phyloP scores from a whole-genome alignment of 2,113 vertebrate genomes.

The Heterochromis multidens region DNA sequence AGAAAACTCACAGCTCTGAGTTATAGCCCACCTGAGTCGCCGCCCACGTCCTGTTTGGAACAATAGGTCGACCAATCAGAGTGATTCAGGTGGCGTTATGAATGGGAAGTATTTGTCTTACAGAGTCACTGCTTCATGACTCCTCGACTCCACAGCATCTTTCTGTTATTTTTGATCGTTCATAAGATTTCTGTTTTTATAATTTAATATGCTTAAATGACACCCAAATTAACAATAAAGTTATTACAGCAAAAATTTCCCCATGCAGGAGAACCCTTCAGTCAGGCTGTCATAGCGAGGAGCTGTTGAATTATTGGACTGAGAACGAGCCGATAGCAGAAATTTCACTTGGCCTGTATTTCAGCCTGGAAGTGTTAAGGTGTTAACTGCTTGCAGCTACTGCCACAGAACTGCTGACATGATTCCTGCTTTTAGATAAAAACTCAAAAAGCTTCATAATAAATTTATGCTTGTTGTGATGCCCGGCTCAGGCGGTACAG shows the following conservation, averaged over 20 bases:
- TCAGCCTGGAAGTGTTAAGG: neutral
- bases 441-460: neutral
- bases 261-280: neutral
- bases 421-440: neutral
- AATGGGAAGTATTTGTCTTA: neutral
- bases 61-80: neutral
- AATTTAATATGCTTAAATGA: neutral
- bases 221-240: too few relatives aligned
- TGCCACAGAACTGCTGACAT: neutral
- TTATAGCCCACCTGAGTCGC: neutral
- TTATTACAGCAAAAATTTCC: too few relatives aligned
- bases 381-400: neutral
- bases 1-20: neutral
- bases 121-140: too few relatives aligned
- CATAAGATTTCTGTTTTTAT: neutral
- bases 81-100: neutral
- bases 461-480: neutral
- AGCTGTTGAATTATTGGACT: neutral
- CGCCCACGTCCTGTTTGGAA: neutral
- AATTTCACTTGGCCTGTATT: neutral
- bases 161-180: too few relatives aligned
- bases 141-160: too few relatives aligned
- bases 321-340: neutral
- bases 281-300: neutral
- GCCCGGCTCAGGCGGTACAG: neutral